Evolutionary conservation across 2,113 vertebrate genomes (phyloP), one percentile per base, ranked within the genome.

Genomic region (Pterocles burchelli): DNA sequence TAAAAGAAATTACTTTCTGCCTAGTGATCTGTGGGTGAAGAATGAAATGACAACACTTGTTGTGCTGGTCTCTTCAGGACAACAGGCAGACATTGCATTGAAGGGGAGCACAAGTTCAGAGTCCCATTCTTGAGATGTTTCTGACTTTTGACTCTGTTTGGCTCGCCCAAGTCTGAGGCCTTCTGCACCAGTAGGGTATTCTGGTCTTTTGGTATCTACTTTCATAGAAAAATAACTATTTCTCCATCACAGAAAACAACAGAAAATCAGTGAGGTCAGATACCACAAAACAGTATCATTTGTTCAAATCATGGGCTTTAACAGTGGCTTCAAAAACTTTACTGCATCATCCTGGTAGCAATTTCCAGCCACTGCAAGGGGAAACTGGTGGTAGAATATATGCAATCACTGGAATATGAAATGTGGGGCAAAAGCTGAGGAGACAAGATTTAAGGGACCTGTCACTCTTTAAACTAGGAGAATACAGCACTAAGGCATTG

Each of bases 21-120:
- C 22, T 74, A 58, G 15, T 3, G 24, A 55, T 57, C 20, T 25
- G 9, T 33, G 13, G 29, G 4, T 15, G 8, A 74, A 58, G 63
- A 73, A 71, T 5, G 9, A 79, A 65, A 78, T 41, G 11, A 3
- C 31, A 19, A 52, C 43, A 41, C 20, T 31, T 78, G 1, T 72
- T 52, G 36, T 36, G 29, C 34, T 55, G 29, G 12, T 71, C 26
- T 63, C 41, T 65, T 74, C 33, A 48, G 29, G 29, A 52, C n/a
- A 59, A 38, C 3, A 2, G 0, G 0, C 14, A 78, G 55, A 24
- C 26, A 31, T 7, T 17, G 28, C 19, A 54, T 3, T 10, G 34
- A 34, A 31, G 25, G 21, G 28, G 13, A 62, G 48, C 78, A 20
- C 6, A 77, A 49, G 13, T 51, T 81, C 38, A 21, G 14, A 13